Conservation (phyloP, 2,113 vertebrate species). For the Burhinus oedicnemus region DNA sequence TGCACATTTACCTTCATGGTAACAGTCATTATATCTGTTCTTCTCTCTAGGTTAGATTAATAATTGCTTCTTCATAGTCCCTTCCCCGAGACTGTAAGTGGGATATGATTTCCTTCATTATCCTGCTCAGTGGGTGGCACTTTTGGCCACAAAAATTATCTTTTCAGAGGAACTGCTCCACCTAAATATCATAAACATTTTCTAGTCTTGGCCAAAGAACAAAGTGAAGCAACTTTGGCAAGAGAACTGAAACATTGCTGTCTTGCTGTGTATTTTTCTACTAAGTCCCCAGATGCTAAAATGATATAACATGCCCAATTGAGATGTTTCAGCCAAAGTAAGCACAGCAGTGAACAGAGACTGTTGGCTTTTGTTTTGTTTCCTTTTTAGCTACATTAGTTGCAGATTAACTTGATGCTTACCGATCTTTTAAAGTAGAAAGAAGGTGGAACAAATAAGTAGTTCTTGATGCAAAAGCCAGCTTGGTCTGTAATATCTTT, state of each 20-base stretch:
- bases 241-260: constrained; percentile 64
- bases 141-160: constrained; percentile 35
- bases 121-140: constrained; percentile 59
- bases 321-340: constrained; percentile 62
- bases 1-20: neutral
- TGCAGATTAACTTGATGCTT: constrained; percentile 49
- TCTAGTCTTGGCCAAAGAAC: constrained; percentile 57
- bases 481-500: neutral
- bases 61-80: neutral
- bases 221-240: constrained; percentile 66
- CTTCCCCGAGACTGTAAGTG: neutral
- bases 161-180: constrained; percentile 60
- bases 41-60: neutral
- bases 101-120: constrained; percentile 55
- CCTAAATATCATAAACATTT: constrained; percentile 65
- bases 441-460: neutral
- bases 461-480: neutral
- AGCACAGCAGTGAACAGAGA: constrained; percentile 48
- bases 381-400: constrained; percentile 43
- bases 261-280: constrained; percentile 43
- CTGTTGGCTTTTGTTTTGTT: constrained; percentile 33
- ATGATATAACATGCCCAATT: constrained; percentile 14
- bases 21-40: neutral
- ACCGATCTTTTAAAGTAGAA: constrained; percentile 3
- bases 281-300: constrained; percentile 63